These are phyloP conservation scores for Liolophura sinensis DNA, from an alignment of 1,140 invertebrate genomes.

Conservation along the genomic window DNA sequence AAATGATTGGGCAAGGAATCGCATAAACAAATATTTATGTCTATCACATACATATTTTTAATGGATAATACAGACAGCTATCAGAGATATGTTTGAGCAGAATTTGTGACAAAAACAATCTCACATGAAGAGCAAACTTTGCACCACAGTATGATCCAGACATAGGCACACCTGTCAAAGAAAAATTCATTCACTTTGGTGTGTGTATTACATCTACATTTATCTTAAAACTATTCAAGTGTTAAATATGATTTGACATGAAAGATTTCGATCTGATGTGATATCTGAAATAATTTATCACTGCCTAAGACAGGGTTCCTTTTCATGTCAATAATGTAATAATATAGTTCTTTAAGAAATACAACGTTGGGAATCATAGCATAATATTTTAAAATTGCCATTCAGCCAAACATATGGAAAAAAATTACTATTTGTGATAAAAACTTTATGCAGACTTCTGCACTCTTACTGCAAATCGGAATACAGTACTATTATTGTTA, in stretches of 20 bases:
- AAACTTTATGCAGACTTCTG: no score
- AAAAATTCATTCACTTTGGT: constrained; percentile 6
- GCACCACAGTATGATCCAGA: constrained; percentile 78
- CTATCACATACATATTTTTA: neutral
- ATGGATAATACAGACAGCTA: neutral
- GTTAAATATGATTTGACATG: neutral
- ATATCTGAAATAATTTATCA: neutral
- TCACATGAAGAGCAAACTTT: constrained; percentile 82
- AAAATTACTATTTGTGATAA: neutral
- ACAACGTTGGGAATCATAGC: neutral
- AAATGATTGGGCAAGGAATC: neutral
- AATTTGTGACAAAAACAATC: constrained; percentile 17
- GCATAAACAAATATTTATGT: constrained; percentile 3
- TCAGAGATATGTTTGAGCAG: neutral
- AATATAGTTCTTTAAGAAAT: neutral
- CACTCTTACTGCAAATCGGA: neutral
- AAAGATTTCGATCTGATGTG: neutral
- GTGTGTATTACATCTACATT: neutral
- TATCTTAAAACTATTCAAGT: no score
- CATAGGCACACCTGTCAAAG: constrained; percentile 65
- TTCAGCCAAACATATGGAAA: neutral
- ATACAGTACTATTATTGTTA: constrained; percentile 65
- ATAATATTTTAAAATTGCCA: neutral
- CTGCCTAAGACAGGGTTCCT: no score
- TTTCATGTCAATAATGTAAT: neutral